Evolutionary conservation across 2,888 invertebrate species (phyloP).

Genomic region (Drosophila neotestacea): DNA sequence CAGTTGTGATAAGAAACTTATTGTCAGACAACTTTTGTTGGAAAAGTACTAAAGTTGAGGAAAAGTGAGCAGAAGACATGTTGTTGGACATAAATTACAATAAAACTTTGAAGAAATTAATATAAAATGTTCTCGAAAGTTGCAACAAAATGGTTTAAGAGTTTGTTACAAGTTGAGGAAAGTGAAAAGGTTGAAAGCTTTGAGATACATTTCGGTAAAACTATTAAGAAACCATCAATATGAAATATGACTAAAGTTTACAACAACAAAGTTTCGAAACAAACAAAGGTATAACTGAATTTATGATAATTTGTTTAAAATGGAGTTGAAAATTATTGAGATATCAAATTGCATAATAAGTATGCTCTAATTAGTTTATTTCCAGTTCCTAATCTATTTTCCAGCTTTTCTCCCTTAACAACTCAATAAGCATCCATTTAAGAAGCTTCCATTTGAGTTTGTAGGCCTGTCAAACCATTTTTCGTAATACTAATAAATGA

Average conservation of each 20-base stretch:
- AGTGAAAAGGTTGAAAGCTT: conserved; percentile 5
- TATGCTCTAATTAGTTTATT: conserved; percentile 6
- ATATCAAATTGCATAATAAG: not conserved
- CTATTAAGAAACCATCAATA: conserved; percentile 11
- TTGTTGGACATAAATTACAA: conserved; percentile 19
- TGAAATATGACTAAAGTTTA: conserved; percentile 3
- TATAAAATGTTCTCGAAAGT: conserved; percentile 12
- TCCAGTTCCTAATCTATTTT: not conserved
- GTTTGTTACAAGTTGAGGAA: not conserved
- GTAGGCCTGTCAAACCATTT: conserved; percentile 27
- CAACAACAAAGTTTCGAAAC: no score
- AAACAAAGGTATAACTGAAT: no score
- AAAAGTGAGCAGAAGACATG: conserved; percentile 5
- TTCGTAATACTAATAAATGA: conserved; percentile 44
- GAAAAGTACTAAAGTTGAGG: conserved; percentile 18
- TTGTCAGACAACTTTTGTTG: conserved; percentile 12
- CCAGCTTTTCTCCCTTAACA: conserved; percentile 7
- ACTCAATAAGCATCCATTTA: conserved; percentile 34
- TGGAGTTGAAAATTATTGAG: not conserved
- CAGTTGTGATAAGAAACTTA: conserved; percentile 40
- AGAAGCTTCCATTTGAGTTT: conserved; percentile 7
- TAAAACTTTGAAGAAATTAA: conserved; percentile 18
- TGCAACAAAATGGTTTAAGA: not conserved
- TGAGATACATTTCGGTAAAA: conserved; percentile 4
- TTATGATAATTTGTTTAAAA: not conserved